Conservation (phyloP, 2,888 invertebrate species). For the Acanthosoma haemorrhoidale region DNA sequence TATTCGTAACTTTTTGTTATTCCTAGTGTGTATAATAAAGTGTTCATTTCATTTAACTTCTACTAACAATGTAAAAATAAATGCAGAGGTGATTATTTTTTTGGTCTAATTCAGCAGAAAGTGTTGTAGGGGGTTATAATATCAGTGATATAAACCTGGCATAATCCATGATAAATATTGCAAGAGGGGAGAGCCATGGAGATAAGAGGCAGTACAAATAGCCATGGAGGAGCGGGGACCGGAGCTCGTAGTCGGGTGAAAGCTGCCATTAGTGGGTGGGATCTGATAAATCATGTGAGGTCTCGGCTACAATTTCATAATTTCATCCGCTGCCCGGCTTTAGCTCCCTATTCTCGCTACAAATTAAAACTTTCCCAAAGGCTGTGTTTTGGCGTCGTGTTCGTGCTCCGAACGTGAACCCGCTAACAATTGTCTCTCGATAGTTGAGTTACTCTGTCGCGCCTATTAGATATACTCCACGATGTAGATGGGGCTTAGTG, state of each 20-base stretch:
- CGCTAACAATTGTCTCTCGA: background rate
- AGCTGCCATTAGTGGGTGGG: conserved; percentile 12
- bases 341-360: background rate
- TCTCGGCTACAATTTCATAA: background rate
- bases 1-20: too few species aligned
- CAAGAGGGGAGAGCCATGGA: background rate
- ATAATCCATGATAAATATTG: background rate
- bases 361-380: background rate
- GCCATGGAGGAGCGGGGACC: background rate
- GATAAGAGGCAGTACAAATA: background rate
- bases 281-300: background rate
- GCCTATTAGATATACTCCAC: too few species aligned
- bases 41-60: too few species aligned
- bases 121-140: too few species aligned
- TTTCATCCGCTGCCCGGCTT: background rate
- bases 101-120: too few species aligned
- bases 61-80: too few species aligned
- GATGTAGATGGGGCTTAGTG: too few species aligned
- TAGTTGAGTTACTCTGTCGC: too few species aligned
- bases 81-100: too few species aligned
- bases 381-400: background rate
- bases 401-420: background rate
- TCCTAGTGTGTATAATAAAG: too few species aligned
- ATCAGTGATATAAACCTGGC: too few species aligned
- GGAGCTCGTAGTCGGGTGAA: background rate